Evolutionary conservation across 2,888 invertebrate species (phyloP).

Genomic region (Thysanoteuthis rhombus): DNA sequence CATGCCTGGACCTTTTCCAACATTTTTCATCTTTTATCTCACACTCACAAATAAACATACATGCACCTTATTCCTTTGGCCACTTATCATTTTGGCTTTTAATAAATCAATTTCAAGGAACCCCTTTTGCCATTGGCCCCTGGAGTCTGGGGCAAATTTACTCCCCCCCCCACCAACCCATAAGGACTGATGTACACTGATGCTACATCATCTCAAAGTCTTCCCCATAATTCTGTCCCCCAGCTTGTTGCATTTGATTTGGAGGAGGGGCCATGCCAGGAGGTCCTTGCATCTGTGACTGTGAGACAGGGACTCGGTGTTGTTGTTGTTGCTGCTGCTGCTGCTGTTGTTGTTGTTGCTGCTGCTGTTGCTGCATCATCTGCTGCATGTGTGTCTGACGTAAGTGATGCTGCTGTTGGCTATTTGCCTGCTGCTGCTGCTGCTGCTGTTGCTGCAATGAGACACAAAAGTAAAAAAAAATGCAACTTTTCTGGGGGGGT

Average conservation of each 20-base stretch:
- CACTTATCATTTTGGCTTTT: not conserved
- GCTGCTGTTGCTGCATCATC: not conserved
- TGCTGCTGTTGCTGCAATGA: slow-evolving; percentile 1
- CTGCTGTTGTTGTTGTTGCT: slow-evolving; percentile 1
- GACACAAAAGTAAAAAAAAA: not conserved
- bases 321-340: slow-evolving; percentile 16
- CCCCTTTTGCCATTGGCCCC: no score
- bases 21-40: not conserved
- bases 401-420: slow-evolving; percentile 14
- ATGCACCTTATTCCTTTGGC: not conserved
- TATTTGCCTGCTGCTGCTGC: not conserved
- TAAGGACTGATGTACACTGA: not conserved
- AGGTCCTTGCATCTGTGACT: slow-evolving; percentile 15
- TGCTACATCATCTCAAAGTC: slow-evolving; percentile 15
- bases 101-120: no score
- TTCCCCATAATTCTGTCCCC: slow-evolving; percentile 25
- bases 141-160: not conserved
- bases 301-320: slow-evolving; percentile 14
- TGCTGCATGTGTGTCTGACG: not conserved
- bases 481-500: no score
- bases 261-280: slow-evolving; percentile 25
- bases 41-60: not conserved
- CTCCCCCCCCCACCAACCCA: not conserved
- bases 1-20: not conserved
- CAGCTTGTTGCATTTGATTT: not conserved